These are phyloP conservation scores for Bambusicola thoracicus DNA, from an alignment of 2,113 vertebrate species.

Conservation along the genomic window DNA sequence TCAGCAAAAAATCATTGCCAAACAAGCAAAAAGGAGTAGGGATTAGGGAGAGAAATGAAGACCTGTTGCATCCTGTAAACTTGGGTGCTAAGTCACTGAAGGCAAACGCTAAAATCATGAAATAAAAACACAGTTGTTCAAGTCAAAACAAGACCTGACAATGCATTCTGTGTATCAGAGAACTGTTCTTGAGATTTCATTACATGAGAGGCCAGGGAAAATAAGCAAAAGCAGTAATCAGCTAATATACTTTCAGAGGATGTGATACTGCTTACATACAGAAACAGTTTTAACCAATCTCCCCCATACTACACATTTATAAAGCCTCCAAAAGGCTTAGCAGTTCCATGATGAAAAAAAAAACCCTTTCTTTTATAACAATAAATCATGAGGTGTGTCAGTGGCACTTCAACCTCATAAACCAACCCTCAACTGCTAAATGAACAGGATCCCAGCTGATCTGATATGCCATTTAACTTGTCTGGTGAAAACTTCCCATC, in stretches of 20 bases:
- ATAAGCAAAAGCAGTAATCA: background rate
- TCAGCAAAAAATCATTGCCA: background rate
- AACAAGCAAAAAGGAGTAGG: background rate
- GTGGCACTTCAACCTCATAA: background rate
- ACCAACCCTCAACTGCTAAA: background rate
- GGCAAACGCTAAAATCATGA: background rate
- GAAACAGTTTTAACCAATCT: background rate
- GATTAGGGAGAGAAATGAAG: background rate
- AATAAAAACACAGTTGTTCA: background rate
- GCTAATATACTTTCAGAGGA: background rate
- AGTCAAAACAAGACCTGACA: background rate
- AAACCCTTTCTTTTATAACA: background rate
- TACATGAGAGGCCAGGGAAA: background rate
- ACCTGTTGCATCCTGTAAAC: background rate
- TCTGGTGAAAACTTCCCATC: conserved; percentile 8
- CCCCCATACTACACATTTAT: background rate
- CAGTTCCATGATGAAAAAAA: background rate
- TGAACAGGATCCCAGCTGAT: background rate
- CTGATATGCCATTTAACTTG: background rate
- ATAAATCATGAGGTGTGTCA: background rate
- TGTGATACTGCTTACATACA: background rate
- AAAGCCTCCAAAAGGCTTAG: background rate
- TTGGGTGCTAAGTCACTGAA: background rate
- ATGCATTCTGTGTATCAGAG: background rate
- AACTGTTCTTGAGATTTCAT: background rate